Evolutionary conservation across 2,888 invertebrate genomes (phyloP), one percentile per base, ranked within the genome.

Genomic region (Sinhomidia bicolor): DNA sequence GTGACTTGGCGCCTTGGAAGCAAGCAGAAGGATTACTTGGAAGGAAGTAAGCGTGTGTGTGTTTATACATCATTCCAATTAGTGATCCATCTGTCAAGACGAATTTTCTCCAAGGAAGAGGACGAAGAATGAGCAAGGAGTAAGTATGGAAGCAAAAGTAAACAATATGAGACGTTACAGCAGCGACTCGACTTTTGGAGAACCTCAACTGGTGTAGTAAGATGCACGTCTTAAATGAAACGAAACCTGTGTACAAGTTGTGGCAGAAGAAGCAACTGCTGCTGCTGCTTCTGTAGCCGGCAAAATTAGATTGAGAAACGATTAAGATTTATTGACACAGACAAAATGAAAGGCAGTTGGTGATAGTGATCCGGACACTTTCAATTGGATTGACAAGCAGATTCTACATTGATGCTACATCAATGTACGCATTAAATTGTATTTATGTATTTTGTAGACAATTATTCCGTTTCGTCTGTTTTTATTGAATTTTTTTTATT

Each of bases 241-340:
- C n/a, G n/a, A n/a, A n/a, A n/a, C 9, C 62, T 26, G 9, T 26
- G 47, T 12, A 6, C 32, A 32, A 2, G 2, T 62, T 62, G 5
- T 7, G 4, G n/a, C n/a, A n/a, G n/a, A n/a, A n/a, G n/a, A n/a
- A 20, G 32, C 62, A 12, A 47, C 74, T 74, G 23, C 23, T 44
- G 26, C 47, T 20, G 23, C 71, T 23, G 44, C 26, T 20, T n/a
- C 20, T 20, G 65, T 29, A 12, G 36, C 36, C 23, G 60, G 23
- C 26, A 12, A 44, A 76, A 76, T 51, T 76, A 76, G 76, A 76
- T 76, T 51, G 26, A 44, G 51, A 51, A 76, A 47, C 29, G 74
- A 74, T 74, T 74, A 51, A 26, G 51, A 76, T 76, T 76, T 76
- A 76, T 76, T 54, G 26, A 51, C 76, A 51, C 26, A 76, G 76